A percentile compares a stretch with the other conserved stretches of the same genome.
These are phyloP conservation scores for Papilio polyxenes DNA, from an alignment of 1,140 invertebrate genomes.

Conservation along the genomic window DNA sequence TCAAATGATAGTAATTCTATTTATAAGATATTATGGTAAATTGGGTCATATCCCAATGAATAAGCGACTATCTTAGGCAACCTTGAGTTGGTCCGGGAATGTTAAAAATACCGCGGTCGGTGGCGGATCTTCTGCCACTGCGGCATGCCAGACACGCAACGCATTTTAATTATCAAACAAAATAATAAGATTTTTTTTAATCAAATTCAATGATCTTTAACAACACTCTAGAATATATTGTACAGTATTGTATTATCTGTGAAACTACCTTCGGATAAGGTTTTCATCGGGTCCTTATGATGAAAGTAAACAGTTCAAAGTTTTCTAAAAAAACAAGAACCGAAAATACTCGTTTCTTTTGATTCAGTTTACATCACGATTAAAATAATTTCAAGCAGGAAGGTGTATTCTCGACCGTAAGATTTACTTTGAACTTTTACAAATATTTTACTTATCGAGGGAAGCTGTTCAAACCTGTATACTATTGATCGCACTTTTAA, in stretches of 20 bases:
- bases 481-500: not conserved
- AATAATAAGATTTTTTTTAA: conserved; percentile 9
- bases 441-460: not conserved
- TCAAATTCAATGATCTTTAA: not conserved
- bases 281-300: not conserved
- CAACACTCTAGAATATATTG: not conserved
- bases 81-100: conserved; percentile 78
- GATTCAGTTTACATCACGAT: not conserved
- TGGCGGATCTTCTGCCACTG: conserved; percentile 59
- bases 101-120: conserved; percentile 77
- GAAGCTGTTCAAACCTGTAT: not conserved
- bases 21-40: conserved; percentile 66
- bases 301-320: not conserved
- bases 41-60: conserved; percentile 78
- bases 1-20: conserved; percentile 47
- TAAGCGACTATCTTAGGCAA: conserved; percentile 76
- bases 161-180: conserved; percentile 41
- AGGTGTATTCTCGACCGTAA: not conserved
- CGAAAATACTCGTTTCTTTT: not conserved
- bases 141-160: conserved; percentile 44
- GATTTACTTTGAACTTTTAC: not conserved
- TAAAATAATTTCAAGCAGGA: not conserved
- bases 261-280: not conserved
- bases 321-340: not conserved
- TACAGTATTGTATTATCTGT: too few relatives aligned